Percentiles rank a stretch among this genome's conserved stretches.
These are phyloP conservation scores for Dioctria linearis DNA, from an alignment of 2,888 invertebrate species.

Conservation along the genomic window DNA sequence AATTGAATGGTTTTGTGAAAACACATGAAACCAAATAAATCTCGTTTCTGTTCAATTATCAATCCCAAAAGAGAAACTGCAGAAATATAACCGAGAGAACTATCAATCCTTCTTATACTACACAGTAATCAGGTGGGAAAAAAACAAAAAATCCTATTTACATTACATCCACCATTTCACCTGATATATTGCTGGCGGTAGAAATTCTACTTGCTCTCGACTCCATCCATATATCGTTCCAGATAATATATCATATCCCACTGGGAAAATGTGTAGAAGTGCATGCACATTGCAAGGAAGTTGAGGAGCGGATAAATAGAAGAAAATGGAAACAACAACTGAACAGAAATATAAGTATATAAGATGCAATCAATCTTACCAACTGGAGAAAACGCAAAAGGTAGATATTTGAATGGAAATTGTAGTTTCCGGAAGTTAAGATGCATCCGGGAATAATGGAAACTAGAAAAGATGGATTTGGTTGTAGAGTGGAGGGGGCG, in stretches of 20 bases:
- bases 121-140: constrained; percentile 19
- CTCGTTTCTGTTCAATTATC: constrained; percentile 28
- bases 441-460: constrained; percentile 16
- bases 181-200: constrained; percentile 37
- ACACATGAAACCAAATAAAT: constrained; percentile 9
- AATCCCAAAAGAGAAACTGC: constrained; percentile 25
- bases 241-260: constrained; percentile 42
- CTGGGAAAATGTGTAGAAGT: constrained; percentile 10
- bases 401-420: constrained; percentile 19
- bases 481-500: background rate
- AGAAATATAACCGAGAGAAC: constrained; percentile 1
- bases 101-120: constrained; percentile 27
- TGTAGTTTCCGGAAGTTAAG: constrained; percentile 48
- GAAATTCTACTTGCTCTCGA: constrained; percentile 22
- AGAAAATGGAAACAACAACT: constrained; percentile 10
- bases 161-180: constrained; percentile 32
- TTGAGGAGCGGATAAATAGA: constrained; percentile 21
- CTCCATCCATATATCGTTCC: constrained; percentile 14
- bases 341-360: constrained; percentile 36
- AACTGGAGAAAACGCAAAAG: background rate
- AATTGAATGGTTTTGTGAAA: background rate
- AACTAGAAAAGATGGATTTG: too few relatives aligned
- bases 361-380: constrained; percentile 40
- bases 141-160: constrained; percentile 5
- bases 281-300: constrained; percentile 2